phyloP scores from a whole-genome alignment of 2,113 vertebrate species.

The Machaerirhynchus nigripectus region DNA sequence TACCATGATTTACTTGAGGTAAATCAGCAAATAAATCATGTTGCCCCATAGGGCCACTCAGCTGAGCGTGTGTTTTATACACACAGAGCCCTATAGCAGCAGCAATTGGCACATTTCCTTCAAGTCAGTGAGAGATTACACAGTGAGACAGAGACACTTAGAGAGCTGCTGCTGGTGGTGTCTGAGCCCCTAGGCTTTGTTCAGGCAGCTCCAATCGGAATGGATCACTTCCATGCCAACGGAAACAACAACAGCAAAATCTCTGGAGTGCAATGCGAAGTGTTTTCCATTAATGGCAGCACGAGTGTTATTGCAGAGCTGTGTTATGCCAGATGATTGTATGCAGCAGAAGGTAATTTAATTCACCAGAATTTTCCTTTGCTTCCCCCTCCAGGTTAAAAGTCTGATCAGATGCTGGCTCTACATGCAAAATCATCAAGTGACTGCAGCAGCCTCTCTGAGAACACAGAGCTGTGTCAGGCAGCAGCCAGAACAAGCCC shows the following conservation, averaged over 20 bases:
- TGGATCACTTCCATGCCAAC: constrained; percentile 16
- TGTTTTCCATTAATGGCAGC: constrained; percentile 41
- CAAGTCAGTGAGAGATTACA: background rate
- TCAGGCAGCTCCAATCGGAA: constrained; percentile 49
- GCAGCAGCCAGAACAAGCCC: background rate
- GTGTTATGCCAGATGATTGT: background rate
- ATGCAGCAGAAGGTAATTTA: constrained; percentile 39
- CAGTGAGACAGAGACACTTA: constrained; percentile 15
- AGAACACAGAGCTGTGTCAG: background rate
- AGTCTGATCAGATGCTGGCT: constrained; percentile 10
- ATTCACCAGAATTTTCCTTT: constrained; percentile 29
- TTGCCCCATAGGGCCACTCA: constrained; percentile 18
- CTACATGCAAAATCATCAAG: background rate
- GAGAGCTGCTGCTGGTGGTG: constrained; percentile 28
- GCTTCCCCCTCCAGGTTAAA: constrained; percentile 36
- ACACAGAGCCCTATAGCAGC: background rate
- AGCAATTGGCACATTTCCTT: constrained; percentile 24
- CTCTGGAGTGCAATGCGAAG: constrained; percentile 7
- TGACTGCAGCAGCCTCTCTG: background rate
- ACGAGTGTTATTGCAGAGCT: background rate
- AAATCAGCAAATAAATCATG: constrained; percentile 43
- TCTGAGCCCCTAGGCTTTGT: constrained; percentile 52
- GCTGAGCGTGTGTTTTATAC: background rate
- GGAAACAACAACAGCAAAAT: background rate
- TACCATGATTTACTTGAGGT: constrained; percentile 42